Conservation (phyloP, 2,797 vertebrate genomes). For the Gymnocypris eckloni region DNA sequence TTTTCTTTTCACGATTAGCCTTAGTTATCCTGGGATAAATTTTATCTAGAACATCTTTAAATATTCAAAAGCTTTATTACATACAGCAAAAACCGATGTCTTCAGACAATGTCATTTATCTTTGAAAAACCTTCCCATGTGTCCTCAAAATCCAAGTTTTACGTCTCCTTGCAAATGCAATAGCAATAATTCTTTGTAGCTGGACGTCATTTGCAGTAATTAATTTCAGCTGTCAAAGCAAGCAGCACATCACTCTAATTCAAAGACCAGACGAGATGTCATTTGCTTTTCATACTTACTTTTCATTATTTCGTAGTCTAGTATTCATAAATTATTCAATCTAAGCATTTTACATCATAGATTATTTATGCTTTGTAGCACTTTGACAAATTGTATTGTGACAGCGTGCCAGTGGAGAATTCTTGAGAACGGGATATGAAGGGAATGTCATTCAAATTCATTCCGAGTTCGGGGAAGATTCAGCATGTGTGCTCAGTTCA, state of each 20-base stretch:
- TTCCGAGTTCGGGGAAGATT: conserved; percentile 5
- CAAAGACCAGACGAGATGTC: conserved; percentile 35
- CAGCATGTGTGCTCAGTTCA: conserved; percentile 15
- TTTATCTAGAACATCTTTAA: conserved; percentile 21
- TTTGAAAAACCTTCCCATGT: neutral
- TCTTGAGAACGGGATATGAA: conserved; percentile 34
- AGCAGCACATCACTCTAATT: conserved; percentile 36
- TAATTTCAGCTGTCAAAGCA: conserved; percentile 43
- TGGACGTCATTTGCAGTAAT: conserved; percentile 27
- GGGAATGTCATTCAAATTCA: conserved; percentile 37
- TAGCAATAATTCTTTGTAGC: conserved; percentile 6
- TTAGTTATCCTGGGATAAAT: neutral
- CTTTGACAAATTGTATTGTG: conserved; percentile 43
- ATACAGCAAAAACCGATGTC: neutral
- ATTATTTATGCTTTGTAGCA: conserved; percentile 50
- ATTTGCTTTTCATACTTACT: conserved; percentile 45
- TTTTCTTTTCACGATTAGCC: neutral
- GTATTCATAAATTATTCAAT: conserved; percentile 46
- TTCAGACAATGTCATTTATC: neutral
- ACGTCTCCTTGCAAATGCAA: neutral
- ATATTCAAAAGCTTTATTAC: neutral
- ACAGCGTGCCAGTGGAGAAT: conserved; percentile 43
- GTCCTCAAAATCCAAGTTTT: conserved; percentile 13
- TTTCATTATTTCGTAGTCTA: conserved; percentile 44
- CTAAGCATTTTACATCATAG: conserved; percentile 40